These are phyloP conservation scores for Steinernema khuongi DNA, from an alignment of 1,140 invertebrate species.

Conservation along the genomic window DNA sequence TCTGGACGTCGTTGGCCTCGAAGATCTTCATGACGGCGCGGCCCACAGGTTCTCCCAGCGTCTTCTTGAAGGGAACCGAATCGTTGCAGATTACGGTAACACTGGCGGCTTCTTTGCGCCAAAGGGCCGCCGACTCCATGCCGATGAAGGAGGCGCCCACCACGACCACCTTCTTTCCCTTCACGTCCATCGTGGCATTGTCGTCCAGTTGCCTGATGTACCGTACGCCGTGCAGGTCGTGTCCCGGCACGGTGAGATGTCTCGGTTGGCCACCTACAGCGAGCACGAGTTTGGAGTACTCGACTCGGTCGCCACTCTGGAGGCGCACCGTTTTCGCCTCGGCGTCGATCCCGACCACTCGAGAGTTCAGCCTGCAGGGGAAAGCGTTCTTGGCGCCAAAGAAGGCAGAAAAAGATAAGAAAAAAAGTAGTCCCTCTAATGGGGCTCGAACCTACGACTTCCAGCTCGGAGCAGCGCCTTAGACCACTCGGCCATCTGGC, in stretches of 20 bases:
- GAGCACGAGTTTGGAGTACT: conserved; percentile 34
- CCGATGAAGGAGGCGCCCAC: not conserved
- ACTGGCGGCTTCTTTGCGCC: not conserved
- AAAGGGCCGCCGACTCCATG: not conserved
- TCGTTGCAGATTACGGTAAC: conserved; percentile 11
- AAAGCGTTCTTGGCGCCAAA: no score
- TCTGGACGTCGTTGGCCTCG: not conserved
- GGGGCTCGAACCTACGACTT: no score
- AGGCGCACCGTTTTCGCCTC: conserved; percentile 24
- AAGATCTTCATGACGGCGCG: not conserved
- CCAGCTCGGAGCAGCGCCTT: no score
- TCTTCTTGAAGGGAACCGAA: not conserved
- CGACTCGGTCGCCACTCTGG: conserved; percentile 17
- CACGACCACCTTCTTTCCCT: not conserved
- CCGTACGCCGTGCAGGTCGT: conserved; percentile 26
- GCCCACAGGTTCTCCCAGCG: not conserved
- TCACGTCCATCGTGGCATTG: conserved; percentile 6
- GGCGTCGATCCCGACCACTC: conserved; percentile 25
- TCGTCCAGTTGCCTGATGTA: not conserved
- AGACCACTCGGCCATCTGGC: no score
- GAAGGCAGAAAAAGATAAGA: no score
- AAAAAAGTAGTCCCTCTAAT: no score
- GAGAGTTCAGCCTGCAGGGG: not conserved
- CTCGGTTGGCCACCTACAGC: conserved; percentile 34
- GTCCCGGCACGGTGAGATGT: conserved; percentile 25